Evolutionary conservation across 1,140 invertebrate species (phyloP).

Genomic region (Apis laboriosa): DNA sequence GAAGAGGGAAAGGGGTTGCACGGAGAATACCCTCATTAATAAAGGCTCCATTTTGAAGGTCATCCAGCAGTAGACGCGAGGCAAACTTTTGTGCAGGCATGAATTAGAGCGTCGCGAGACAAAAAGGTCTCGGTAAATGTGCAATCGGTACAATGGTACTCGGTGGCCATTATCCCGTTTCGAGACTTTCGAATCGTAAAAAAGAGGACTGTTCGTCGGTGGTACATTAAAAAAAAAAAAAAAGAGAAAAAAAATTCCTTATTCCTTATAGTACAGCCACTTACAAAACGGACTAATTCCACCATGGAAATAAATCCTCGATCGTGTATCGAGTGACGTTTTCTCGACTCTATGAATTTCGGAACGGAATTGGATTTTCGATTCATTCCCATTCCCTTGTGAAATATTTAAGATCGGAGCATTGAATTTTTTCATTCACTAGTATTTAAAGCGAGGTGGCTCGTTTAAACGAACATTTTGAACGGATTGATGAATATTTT

Average conservation of each 20-base stretch:
- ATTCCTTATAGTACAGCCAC: constrained; percentile 16
- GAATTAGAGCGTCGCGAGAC: constrained; percentile 58
- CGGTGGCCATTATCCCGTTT: constrained; percentile 25
- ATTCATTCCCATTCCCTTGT: neutral
- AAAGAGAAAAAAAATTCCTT: neutral
- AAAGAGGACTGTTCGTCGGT: neutral
- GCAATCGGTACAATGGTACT: constrained; percentile 51
- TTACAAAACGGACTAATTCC: constrained; percentile 40
- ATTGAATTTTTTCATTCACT: neutral
- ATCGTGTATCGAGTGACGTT: constrained; percentile 31
- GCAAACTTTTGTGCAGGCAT: constrained; percentile 57
- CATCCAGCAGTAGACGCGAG: constrained; percentile 50
- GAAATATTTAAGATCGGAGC: neutral
- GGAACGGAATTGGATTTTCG: neutral
- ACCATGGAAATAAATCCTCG: neutral
- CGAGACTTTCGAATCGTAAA: constrained; percentile 19
- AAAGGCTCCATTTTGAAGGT: constrained; percentile 65
- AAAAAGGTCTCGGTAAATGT: constrained; percentile 54
- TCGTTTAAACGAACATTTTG: no score
- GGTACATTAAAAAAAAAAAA: neutral
- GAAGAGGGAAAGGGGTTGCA: constrained; percentile 18
- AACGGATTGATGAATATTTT: no score
- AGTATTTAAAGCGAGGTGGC: no score
- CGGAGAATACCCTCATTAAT: constrained; percentile 70
- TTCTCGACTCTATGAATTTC: neutral